These are phyloP conservation scores for Polypedilum pembai DNA, from an alignment of 1,140 invertebrate species.

Conservation along the genomic window DNA sequence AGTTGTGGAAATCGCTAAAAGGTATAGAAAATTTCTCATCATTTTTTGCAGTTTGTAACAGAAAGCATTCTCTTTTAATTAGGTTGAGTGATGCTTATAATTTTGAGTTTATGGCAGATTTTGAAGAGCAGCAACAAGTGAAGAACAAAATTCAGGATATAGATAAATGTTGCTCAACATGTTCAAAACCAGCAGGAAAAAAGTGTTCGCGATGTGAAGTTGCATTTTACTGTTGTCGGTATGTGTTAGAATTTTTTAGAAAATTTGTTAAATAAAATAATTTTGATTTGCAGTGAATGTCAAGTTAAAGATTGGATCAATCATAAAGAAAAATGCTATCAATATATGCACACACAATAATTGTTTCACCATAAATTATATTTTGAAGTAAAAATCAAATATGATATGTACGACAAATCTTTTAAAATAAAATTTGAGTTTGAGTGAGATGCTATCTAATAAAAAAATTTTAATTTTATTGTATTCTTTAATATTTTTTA, in stretches of 20 bases:
- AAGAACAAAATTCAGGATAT: slow-evolving; percentile 29
- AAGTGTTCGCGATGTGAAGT: slow-evolving; percentile 47
- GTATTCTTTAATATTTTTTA: not conserved
- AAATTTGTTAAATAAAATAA: too few relatives aligned
- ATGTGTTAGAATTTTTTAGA: not conserved
- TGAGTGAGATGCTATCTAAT: too few relatives aligned
- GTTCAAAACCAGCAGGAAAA: slow-evolving; percentile 44
- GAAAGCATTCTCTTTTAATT: slow-evolving; percentile 30
- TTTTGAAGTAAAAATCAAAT: too few relatives aligned
- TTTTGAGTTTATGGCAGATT: slow-evolving; percentile 46
- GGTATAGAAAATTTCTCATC: slow-evolving; percentile 24
- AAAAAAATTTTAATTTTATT: too few relatives aligned
- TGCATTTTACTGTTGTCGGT: slow-evolving; percentile 47
- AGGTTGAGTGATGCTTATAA: slow-evolving; percentile 47
- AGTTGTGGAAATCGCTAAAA: slow-evolving; percentile 46
- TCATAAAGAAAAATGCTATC: slow-evolving; percentile 43
- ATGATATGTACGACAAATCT: too few relatives aligned
- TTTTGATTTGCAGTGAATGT: slow-evolving; percentile 44
- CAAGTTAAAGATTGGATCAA: slow-evolving; percentile 46
- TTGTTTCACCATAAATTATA: too few relatives aligned
- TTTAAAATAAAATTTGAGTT: too few relatives aligned
- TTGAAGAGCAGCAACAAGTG: slow-evolving; percentile 37
- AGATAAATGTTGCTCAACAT: slow-evolving; percentile 41
- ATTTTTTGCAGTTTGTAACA: not conserved
- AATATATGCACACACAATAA: not conserved